phyloP scores from a whole-genome alignment of 1,140 invertebrate species.

The Temnothorax longispinosus region DNA sequence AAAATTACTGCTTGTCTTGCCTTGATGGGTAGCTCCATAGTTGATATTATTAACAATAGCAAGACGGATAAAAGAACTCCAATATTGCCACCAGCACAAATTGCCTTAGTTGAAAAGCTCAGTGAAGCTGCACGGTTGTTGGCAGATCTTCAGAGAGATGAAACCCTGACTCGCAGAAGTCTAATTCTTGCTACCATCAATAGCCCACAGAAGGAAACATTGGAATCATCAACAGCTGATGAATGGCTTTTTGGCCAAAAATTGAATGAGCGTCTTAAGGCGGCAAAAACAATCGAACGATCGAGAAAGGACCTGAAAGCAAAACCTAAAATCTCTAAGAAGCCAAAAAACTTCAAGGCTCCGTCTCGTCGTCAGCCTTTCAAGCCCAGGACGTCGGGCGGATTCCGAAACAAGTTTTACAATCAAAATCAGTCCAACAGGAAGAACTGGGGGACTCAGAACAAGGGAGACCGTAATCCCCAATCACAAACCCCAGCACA shows the following conservation, averaged over 20 bases:
- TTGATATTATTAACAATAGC: not conserved
- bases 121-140: not conserved
- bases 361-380: no score
- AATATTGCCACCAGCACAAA: not conserved
- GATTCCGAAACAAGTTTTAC: no score
- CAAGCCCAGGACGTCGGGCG: no score
- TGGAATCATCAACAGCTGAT: not conserved
- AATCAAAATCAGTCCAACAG: no score
- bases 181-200: not conserved
- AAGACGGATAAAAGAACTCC: not conserved
- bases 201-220: not conserved
- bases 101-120: not conserved
- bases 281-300: not conserved
- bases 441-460: no score
- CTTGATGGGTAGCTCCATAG: not conserved
- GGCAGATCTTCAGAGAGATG: not conserved
- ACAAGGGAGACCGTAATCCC: no score
- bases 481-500: not conserved
- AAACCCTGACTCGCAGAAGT: not conserved
- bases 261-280: not conserved
- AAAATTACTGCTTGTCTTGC: not conserved
- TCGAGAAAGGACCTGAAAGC: not conserved
- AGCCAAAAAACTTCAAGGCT: no score
- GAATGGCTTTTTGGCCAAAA: not conserved
- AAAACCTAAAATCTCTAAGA: not conserved